Evolutionary conservation across 2,888 invertebrate genomes (phyloP), one percentile per base, ranked within the genome.

Genomic region (Podabrus alpinus): DNA sequence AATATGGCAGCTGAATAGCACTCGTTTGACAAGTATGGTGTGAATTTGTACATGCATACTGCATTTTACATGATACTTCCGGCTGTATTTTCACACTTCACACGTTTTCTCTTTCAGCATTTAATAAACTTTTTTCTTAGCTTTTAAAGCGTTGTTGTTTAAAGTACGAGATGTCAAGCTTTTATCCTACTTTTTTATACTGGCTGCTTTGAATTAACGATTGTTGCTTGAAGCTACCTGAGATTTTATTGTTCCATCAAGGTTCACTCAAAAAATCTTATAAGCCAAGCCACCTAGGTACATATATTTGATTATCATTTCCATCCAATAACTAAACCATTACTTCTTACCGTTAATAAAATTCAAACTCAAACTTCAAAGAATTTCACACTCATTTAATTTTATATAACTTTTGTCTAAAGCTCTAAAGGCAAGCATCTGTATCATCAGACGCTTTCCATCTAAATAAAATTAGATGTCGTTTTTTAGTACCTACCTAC

Each of bases 311-410:
- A 45, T 45, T n/a, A 45, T 45, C n/a, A 7, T 45, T n/a, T 45
- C n/a, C 45, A 45, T 45, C n/a, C 45, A 45, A 45, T 45, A 45
- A 45, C 45, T 45, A n/a, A 45, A 45, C 45, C 45, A 45, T 45
- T 45, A 45, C n/a, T 45, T 45, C n/a, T 45, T 45, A 67, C 79
- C 79, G 79, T 77, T 77, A 77, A 68, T 73, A 78, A 78, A 71
- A 75, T 76, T 79, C 73, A 71, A 71, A 77, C 77, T 74, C 80
- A 82, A 83, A 82, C 82, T 81, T 84, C 84, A 84, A 84, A 85
- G 83, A 85, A 84, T 84, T 85, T 85, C 83, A 85, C 84, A 84
- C 84, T 83, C 82, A 84, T 85, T 85, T 82, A 83, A 81, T 80
- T 82, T 82, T 80, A 80, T 82, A 83, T 79, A 82, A 82, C 81